A percentile compares a stretch with the other conserved stretches of the same genome.
phyloP scores from a whole-genome alignment of 2,888 invertebrate species.

The Steinernema carpocapsae region DNA sequence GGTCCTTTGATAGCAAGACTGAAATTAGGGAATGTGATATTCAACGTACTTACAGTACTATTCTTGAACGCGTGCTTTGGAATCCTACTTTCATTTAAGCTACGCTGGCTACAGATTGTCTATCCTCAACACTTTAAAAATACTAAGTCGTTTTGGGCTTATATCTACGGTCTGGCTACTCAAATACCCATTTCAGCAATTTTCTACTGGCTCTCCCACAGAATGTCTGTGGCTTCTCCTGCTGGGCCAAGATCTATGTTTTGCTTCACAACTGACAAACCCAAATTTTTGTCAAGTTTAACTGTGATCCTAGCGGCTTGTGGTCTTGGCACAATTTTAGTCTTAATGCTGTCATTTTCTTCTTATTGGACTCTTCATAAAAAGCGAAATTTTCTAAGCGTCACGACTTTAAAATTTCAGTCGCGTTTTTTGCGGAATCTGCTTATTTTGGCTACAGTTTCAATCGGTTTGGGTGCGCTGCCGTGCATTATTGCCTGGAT shows the following conservation, averaged over 20 bases:
- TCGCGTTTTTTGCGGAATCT: not conserved
- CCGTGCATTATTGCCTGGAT: not conserved
- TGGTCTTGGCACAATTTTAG: not conserved
- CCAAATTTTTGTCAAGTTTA: not conserved
- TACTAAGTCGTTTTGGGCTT: not conserved
- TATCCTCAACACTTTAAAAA: not conserved
- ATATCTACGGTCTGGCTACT: not conserved
- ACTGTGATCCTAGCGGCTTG: not conserved
- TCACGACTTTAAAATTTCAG: not conserved
- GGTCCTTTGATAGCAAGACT: too few relatives aligned
- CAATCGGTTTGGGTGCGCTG: not conserved
- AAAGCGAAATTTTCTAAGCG: not conserved
- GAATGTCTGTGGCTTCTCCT: not conserved
- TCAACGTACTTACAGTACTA: not conserved
- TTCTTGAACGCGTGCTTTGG: not conserved
- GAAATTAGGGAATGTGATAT: not conserved
- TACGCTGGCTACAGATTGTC: not conserved
- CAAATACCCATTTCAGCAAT: too few relatives aligned
- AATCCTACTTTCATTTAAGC: not conserved
- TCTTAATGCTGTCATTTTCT: not conserved
- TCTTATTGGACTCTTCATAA: not conserved
- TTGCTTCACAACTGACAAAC: not conserved
- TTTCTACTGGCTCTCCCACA: not conserved
- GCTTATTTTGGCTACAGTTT: not conserved
- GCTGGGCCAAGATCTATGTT: not conserved